These are phyloP conservation scores for Cygnus atratus DNA, from an alignment of 2,113 vertebrate genomes.

Conservation along the genomic window DNA sequence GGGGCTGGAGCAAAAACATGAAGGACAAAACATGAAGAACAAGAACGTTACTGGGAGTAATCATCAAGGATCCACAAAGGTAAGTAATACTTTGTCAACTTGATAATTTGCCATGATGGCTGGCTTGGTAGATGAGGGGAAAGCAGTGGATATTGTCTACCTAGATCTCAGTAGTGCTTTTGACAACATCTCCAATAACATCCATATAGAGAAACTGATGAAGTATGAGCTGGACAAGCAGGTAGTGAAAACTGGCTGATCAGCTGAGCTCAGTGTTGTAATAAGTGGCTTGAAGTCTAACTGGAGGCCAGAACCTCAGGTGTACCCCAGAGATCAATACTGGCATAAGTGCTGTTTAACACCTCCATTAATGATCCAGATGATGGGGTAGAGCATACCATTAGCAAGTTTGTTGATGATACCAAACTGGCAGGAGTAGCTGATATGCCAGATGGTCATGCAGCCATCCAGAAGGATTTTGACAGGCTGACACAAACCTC, in stretches of 20 bases:
- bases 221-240: not conserved
- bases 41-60: not conserved
- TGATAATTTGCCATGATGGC: not conserved
- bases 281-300: not conserved
- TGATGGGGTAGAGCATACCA: not conserved
- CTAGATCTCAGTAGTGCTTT: not conserved
- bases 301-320: not conserved
- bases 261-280: not conserved
- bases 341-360: not conserved
- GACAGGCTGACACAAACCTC: not conserved
- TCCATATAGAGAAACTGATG: not conserved
- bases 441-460: not conserved
- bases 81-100: not conserved
- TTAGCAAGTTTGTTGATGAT: not conserved
- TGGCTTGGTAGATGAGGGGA: not conserved
- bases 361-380: not conserved
- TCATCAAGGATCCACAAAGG: not conserved
- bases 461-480: not conserved
- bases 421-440: not conserved
- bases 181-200: not conserved
- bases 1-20: not conserved
- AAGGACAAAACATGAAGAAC: not conserved
- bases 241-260: not conserved
- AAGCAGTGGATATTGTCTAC: not conserved
- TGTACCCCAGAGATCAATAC: not conserved